Evolutionary conservation across 2,888 invertebrate species (phyloP), one percentile per base, ranked within the genome.

Genomic region (Conistra vaccinii): DNA sequence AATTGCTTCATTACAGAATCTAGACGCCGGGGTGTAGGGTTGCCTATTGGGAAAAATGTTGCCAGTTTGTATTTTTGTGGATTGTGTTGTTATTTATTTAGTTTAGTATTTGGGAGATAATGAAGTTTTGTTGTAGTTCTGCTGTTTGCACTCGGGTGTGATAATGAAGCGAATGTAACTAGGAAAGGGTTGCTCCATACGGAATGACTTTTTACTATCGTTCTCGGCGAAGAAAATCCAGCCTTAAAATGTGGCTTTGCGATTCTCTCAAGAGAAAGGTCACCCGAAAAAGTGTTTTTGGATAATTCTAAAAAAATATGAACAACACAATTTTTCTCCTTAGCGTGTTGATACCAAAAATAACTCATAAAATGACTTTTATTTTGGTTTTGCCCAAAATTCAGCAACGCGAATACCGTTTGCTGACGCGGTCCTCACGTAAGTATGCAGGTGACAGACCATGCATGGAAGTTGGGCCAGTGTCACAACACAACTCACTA

Each of bases 1-100:
- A 96, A 96, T 96, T 96, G 96, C 96, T 96, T 96, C 96, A 96
- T 96, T 96, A 96, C 94, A 91, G 95, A 94, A 94, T 83, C 94
- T 95, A 96, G 96, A 96, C 95, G 93, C 90, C 92, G 91, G 90
- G 88, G 87, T 88, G 87, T 94, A 96, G 96, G 96, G 96, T 94
- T 96, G 96, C 90, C 95, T 91, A 89, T 88, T 87, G 92, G 93
- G 94, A 93, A 93, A 89, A 89, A 89, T 88, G 86, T 85, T 76
- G 62, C 55, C 76, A 62, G 65, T 78, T 78, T 86, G 6, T 86
- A 77, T 87, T 85, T 88, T 86, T 85, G 83, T 63, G 84, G 60
- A 80, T 75, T 81, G 81, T 76, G 69, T 80, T 84, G 85, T 85
- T 89, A 85, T 80, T 84, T 86, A 85, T 88, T 88, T 87, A 81